Conservation (phyloP, 2,113 vertebrate species). For the Nycticebus coucang region DNA sequence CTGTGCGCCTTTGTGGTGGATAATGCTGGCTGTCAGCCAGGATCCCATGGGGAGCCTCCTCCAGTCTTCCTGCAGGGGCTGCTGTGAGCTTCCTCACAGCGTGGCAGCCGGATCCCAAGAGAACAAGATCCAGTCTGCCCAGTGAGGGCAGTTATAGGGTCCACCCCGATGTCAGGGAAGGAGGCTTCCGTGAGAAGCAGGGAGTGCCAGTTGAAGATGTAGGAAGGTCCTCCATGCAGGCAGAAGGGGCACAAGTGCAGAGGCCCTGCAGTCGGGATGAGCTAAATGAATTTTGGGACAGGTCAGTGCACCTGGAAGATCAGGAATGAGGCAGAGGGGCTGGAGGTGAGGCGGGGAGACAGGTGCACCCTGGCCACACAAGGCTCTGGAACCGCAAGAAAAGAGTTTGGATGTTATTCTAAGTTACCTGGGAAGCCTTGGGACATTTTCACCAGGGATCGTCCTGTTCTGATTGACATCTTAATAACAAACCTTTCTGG, state of each 20-base stretch:
- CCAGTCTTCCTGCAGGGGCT: neutral
- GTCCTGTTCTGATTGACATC: neutral
- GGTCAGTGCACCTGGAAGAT: neutral
- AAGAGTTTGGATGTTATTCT: neutral
- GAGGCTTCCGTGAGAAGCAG: neutral
- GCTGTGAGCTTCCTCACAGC: neutral
- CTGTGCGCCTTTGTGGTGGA: neutral
- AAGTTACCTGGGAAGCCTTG: neutral
- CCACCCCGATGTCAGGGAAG: accelerated
- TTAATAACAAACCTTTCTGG: neutral
- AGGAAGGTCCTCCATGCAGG: neutral
- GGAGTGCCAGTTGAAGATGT: neutral
- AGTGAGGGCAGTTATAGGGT: neutral
- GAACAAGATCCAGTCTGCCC: neutral
- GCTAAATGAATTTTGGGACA: neutral
- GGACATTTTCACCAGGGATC: neutral
- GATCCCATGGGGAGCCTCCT: neutral
- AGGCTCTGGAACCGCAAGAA: accelerated
- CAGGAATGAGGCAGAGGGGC: neutral
- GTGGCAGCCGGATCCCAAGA: neutral
- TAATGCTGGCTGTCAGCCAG: neutral
- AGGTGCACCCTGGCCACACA: accelerated
- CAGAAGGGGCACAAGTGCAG: neutral
- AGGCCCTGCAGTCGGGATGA: neutral
- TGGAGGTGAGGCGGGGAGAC: neutral